These are phyloP conservation scores for Pseudocheirus occidentalis DNA, from an alignment of 2,797 vertebrate species.

Conservation along the genomic window DNA sequence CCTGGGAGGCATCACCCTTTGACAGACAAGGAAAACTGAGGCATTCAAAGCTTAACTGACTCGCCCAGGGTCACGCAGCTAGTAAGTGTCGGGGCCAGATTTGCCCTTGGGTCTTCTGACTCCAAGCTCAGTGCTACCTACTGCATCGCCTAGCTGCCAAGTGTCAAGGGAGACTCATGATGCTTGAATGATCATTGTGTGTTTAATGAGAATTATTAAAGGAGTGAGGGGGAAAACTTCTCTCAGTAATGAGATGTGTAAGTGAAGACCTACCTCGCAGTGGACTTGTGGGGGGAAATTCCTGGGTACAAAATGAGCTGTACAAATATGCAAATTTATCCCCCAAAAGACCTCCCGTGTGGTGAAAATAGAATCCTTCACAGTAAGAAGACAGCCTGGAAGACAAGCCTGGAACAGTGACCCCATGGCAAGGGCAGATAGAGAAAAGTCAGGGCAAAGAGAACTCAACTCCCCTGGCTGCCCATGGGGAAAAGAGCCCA, in stretches of 20 bases:
- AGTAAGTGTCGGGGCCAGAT: not conserved
- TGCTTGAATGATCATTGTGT: not conserved
- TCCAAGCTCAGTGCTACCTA: not conserved
- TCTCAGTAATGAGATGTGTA: not conserved
- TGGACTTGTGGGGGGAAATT: not conserved
- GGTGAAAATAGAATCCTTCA: not conserved
- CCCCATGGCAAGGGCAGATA: too few relatives aligned
- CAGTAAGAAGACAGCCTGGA: not conserved
- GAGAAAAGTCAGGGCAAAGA: not conserved
- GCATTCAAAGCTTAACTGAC: not conserved
- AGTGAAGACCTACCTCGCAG: not conserved
- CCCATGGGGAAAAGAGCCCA: not conserved
- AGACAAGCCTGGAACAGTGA: not conserved
- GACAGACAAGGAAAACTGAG: not conserved
- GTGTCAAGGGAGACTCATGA: not conserved
- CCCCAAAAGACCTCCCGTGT: not conserved
- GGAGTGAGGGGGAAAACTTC: not conserved
- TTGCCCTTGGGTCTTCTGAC: not conserved
- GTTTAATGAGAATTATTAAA: not conserved
- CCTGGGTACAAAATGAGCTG: not conserved
- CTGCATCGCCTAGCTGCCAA: not conserved
- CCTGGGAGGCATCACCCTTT: not conserved
- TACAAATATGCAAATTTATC: not conserved
- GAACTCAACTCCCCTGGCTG: not conserved
- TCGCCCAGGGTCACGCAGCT: not conserved